phyloP scores from a whole-genome alignment of 2,797 vertebrate genomes.

The Borostomias antarcticus region DNA sequence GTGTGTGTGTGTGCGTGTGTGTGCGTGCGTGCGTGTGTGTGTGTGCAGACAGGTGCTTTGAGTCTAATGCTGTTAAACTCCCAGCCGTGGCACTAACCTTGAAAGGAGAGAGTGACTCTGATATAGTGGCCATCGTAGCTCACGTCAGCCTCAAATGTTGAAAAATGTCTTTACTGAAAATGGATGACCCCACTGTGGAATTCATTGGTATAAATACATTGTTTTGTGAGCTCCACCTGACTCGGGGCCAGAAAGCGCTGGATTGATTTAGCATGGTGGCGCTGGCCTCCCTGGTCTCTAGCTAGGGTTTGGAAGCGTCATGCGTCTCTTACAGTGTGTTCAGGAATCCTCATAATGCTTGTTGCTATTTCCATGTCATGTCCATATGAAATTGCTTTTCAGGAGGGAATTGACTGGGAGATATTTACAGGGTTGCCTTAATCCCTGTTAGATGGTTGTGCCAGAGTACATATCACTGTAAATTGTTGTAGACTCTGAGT shows the following conservation, averaged over 20 bases:
- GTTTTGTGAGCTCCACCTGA: constrained; percentile 65
- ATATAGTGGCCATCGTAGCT: constrained; percentile 64
- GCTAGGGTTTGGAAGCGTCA: constrained; percentile 43
- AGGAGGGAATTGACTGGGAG: constrained; percentile 52
- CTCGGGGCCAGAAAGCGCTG: constrained; percentile 54
- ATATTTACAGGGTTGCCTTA: constrained; percentile 65
- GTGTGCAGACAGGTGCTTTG: constrained; percentile 40
- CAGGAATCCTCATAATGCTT: constrained; percentile 64
- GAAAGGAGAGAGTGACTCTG: constrained; percentile 65
- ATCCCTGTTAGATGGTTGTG: constrained; percentile 60
- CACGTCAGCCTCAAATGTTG: constrained; percentile 68
- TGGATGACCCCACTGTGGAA: constrained; percentile 55
- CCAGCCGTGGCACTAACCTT: constrained; percentile 60
- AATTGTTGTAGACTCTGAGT: constrained; percentile 55
- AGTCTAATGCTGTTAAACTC: constrained; percentile 52
- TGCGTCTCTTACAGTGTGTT: constrained; percentile 52
- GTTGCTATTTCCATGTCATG: constrained; percentile 59
- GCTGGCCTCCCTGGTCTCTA: constrained; percentile 53
- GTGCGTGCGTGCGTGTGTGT: constrained; percentile 4
- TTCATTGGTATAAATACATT: constrained; percentile 57
- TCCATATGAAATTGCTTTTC: constrained; percentile 43
- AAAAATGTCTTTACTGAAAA: constrained; percentile 75
- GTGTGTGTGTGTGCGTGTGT: neutral
- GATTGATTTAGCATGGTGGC: constrained; percentile 47
- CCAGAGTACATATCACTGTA: constrained; percentile 38